A percentile compares a stretch with the other conserved stretches of the same genome.
phyloP scores from a whole-genome alignment of 2,888 invertebrate genomes.

The Pycnomerus fuliginosus region DNA sequence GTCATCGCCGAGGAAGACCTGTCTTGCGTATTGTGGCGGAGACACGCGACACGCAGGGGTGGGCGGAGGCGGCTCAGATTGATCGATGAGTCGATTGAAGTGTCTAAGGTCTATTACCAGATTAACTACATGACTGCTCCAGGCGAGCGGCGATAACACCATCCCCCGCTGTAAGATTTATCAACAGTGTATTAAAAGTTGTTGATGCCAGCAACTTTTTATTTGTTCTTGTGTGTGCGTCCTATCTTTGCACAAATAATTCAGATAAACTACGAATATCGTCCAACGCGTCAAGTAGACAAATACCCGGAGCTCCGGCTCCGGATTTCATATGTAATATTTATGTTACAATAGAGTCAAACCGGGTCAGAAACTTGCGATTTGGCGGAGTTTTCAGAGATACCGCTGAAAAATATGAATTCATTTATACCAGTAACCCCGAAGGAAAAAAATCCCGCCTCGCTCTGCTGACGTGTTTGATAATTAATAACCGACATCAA shows the following conservation, averaged over 20 bases:
- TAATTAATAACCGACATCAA: too few relatives aligned
- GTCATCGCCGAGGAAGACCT: conserved; percentile 8
- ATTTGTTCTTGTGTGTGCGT: conserved; percentile 27
- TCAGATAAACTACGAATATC: conserved; percentile 37
- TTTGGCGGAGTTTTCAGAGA: conserved; percentile 32
- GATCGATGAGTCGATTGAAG: conserved; percentile 35
- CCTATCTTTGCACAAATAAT: conserved; percentile 37
- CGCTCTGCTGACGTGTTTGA: too few relatives aligned
- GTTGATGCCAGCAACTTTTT: conserved; percentile 35
- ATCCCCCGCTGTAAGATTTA: conserved; percentile 25
- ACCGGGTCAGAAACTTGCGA: conserved; percentile 31
- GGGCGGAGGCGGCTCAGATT: conserved; percentile 19
- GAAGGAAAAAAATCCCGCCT: too few relatives aligned
- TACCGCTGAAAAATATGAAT: conserved; percentile 12
- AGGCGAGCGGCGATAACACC: conserved; percentile 29
- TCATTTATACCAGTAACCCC: not conserved
- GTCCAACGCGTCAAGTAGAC: conserved; percentile 32
- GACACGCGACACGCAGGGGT: too few relatives aligned
- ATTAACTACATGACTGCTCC: conserved; percentile 34
- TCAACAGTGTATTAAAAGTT: conserved; percentile 35
- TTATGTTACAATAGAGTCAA: conserved; percentile 27
- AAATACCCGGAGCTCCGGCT: conserved; percentile 28
- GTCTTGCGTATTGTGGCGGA: too few relatives aligned
- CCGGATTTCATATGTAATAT: conserved; percentile 36
- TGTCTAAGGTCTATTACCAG: conserved; percentile 35